Evolutionary conservation across 1,140 invertebrate species (phyloP).

Genomic region (Heliconius congener): DNA sequence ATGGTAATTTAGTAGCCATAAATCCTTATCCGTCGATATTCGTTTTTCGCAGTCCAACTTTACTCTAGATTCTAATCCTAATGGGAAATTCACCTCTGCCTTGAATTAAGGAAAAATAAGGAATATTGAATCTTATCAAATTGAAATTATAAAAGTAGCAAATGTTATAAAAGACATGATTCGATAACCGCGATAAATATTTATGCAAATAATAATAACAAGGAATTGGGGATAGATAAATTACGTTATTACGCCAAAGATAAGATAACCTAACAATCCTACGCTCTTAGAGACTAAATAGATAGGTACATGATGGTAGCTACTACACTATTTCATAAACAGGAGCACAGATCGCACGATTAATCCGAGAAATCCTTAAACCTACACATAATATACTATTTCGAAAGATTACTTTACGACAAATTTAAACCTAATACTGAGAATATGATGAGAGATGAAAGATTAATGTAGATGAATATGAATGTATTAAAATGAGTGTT

Average conservation of each 20-base stretch:
- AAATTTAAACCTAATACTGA: background rate
- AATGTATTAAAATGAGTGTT: background rate
- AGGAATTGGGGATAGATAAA: background rate
- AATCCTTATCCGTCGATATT: background rate
- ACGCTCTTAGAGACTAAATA: background rate
- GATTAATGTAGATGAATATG: background rate
- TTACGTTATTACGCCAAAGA: background rate
- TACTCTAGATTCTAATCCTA: background rate
- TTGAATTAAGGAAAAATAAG: background rate
- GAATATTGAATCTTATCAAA: background rate
- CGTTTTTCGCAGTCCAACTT: background rate
- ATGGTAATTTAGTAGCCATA: constrained; percentile 1
- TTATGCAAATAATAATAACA: background rate
- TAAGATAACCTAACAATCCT: background rate
- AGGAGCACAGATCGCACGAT: constrained; percentile 6
- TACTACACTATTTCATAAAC: background rate
- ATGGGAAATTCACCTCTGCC: background rate
- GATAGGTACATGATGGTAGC: background rate
- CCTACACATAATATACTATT: background rate
- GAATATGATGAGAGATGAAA: background rate
- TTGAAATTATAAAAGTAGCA: background rate
- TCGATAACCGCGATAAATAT: background rate
- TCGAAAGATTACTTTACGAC: background rate
- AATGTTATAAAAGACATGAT: background rate
- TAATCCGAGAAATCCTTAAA: background rate